These are phyloP conservation scores for Oxygymnocypris stewartii DNA, from an alignment of 2,113 vertebrate genomes.

Conservation along the genomic window DNA sequence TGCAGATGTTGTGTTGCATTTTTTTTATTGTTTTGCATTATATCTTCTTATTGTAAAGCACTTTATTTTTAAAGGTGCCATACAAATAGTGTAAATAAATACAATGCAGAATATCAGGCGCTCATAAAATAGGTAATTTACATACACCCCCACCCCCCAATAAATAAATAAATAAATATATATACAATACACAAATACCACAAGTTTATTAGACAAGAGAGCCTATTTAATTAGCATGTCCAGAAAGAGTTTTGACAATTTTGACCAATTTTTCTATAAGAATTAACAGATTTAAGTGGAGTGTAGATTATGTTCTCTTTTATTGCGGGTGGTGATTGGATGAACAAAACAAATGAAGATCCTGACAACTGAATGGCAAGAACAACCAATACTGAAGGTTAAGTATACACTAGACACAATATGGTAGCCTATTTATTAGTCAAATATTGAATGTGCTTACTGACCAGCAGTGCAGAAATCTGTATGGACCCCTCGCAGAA, in stretches of 20 bases:
- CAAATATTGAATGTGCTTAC: slow-evolving; percentile 11
- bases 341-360: background rate
- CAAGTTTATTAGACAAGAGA: background rate
- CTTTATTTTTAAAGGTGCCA: too few relatives aligned
- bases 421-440: slow-evolving; percentile 17
- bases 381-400: background rate
- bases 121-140: background rate
- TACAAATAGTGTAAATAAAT: too few relatives aligned
- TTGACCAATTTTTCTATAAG: background rate
- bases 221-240: background rate
- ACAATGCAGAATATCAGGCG: background rate
- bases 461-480: background rate
- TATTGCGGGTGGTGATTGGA: background rate
- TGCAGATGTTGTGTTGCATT: too few relatives aligned
- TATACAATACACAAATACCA: too few relatives aligned
- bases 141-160: too few relatives aligned
- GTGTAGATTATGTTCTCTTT: background rate
- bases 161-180: too few relatives aligned
- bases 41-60: too few relatives aligned
- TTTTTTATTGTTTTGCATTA: too few relatives aligned
- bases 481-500: slow-evolving; percentile 1
- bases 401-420: background rate
- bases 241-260: background rate
- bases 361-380: background rate
- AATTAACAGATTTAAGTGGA: background rate